Conservation (phyloP, 1,140 invertebrate species). For the Riptortus pedestris region DNA sequence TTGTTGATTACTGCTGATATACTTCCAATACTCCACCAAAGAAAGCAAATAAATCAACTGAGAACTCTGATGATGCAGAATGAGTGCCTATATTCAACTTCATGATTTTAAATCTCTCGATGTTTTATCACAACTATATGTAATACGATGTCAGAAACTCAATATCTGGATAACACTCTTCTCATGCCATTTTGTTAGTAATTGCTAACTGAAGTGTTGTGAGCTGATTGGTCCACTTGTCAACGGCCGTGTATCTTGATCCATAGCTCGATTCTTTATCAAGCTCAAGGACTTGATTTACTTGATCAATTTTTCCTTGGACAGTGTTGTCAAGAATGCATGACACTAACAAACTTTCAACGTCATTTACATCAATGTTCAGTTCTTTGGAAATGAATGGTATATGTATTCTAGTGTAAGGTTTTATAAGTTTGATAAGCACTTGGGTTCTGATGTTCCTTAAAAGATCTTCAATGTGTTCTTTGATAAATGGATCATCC, state of each 20-base stretch:
- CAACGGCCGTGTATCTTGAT: constrained; percentile 80
- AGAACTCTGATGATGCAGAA: too few species aligned
- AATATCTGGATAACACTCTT: too few species aligned
- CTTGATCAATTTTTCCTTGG: constrained; percentile 90
- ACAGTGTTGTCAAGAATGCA: constrained; percentile 98
- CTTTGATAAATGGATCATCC: constrained; percentile 98
- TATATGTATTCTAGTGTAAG: constrained; percentile 96
- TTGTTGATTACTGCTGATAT: too few species aligned
- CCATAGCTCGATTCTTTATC: constrained; percentile 69
- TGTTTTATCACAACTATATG: too few species aligned
- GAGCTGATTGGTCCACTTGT: constrained; percentile 92
- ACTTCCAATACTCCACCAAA: too few species aligned
- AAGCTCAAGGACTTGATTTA: constrained; percentile 88
- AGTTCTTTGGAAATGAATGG: constrained; percentile 96
- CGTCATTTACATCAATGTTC: constrained; percentile 91
- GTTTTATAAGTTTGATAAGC: constrained; percentile 92
- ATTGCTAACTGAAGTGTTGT: constrained; percentile 78
- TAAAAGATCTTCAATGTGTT: constrained; percentile 92
- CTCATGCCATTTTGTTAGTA: constrained; percentile 71
- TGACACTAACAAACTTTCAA: constrained; percentile 94
- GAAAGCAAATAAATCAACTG: too few species aligned
- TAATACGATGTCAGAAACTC: too few species aligned
- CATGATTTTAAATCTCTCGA: too few species aligned
- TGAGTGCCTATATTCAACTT: too few species aligned
- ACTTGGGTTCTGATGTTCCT: constrained; percentile 95